phyloP scores from a whole-genome alignment of 2,797 vertebrate genomes.

The Takifugu rubripes region DNA sequence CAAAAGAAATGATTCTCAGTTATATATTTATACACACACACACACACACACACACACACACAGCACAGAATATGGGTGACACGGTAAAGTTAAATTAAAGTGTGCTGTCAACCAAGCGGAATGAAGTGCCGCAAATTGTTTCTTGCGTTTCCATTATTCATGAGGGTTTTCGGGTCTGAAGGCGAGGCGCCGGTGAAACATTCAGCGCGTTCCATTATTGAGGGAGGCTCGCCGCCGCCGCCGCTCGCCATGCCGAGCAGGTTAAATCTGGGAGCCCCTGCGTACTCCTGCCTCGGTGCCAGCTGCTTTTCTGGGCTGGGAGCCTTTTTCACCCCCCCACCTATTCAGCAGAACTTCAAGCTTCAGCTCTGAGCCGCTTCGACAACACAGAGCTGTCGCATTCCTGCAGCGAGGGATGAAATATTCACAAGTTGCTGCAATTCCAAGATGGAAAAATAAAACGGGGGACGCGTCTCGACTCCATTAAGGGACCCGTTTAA shows the following conservation, averaged over 20 bases:
- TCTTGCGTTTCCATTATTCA: slow-evolving; percentile 53
- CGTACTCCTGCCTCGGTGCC: neutral
- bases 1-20: slow-evolving; percentile 13
- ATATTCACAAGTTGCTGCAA: slow-evolving; percentile 20
- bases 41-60: slow-evolving; percentile 16
- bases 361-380: no score
- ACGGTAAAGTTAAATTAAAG: slow-evolving; percentile 32
- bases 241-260: slow-evolving; percentile 32
- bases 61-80: slow-evolving; percentile 1
- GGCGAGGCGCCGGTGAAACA: slow-evolving; percentile 38
- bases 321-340: neutral
- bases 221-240: slow-evolving; percentile 26
- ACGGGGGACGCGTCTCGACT: neutral
- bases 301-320: neutral
- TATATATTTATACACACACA: slow-evolving; percentile 21
- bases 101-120: slow-evolving; percentile 23
- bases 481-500: neutral
- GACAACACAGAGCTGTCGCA: slow-evolving; percentile 6
- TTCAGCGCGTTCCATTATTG: slow-evolving; percentile 51
- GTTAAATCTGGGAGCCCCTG: slow-evolving; percentile 30
- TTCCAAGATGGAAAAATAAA: slow-evolving; percentile 5
- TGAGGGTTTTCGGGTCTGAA: slow-evolving; percentile 32
- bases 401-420: neutral
- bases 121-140: slow-evolving; percentile 33
- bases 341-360: neutral